Evolutionary conservation across 2,113 vertebrate genomes (phyloP), one percentile per base, ranked within the genome.

Genomic region (Eurystomus gularis): DNA sequence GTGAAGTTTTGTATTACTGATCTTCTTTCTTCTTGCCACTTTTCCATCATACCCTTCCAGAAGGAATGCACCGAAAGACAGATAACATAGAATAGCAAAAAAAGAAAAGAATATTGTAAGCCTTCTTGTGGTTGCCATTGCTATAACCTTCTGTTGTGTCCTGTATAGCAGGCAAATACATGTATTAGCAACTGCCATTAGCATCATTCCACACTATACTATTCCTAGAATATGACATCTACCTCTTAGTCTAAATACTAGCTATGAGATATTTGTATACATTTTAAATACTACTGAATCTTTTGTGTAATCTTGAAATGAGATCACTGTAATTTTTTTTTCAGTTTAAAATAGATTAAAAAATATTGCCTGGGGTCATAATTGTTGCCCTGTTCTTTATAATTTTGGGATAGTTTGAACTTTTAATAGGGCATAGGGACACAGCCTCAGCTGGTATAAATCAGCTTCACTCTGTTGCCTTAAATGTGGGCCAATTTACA

Each of bases 161-260:
- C 88, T 95, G 77, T 44, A n/a, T 94, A 90, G 66, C 46, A 86
- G 80, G 64, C 64, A 86, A 86, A 96, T 77, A 94, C 49, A 70
- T 91, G 73, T 86, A 35, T 73, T 92, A 97, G 77, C 77, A 82
- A 57, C 80, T 69, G 24, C 72, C 73, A 76, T 84, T 93, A 92
- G 69, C 77, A 76, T 92, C 86, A 86, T 96, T 88, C 79, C 69
- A 89, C 72, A 82, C 58, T 80, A 3, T 77, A 84, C 65, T 91
- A 48, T 97, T 97, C 96, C 96, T 98, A 97, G 94, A 97, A 97
- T 97, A 97, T 97, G 97, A 94, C 97, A 98, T 98, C 98, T 98
- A 98, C 98, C 98, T 98, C 98, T 98, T 97, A 96, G 94, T 97
- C 95, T 97, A 96, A 98, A 97, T 97, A 97, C 91, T 97, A 97